These are phyloP conservation scores for Montipora capitata DNA, from an alignment of 92 coral and sea anemone genomes.

Conservation along the genomic window DNA sequence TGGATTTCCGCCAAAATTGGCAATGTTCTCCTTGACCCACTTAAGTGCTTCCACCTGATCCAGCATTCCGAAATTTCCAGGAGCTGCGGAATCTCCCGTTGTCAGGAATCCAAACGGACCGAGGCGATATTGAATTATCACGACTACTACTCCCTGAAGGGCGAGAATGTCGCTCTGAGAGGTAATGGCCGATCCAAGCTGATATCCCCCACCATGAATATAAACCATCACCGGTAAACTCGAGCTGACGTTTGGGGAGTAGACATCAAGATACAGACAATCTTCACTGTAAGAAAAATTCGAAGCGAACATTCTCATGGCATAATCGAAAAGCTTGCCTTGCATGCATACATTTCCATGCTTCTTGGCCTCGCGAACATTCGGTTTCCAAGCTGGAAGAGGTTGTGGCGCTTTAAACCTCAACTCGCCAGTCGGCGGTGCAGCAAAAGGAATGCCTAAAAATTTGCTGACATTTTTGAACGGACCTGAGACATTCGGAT, in stretches of 20 bases:
- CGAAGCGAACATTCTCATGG: neutral
- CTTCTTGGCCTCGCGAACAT: slow-evolving; percentile 35
- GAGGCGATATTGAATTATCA: slow-evolving; percentile 71
- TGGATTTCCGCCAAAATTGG: slow-evolving; percentile 84
- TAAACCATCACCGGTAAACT: slow-evolving; percentile 72
- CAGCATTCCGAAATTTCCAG: slow-evolving; percentile 86
- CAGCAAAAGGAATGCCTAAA: slow-evolving; percentile 39
- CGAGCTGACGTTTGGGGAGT: slow-evolving; percentile 28
- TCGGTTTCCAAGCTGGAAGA: slow-evolving; percentile 53
- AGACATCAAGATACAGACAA: slow-evolving; percentile 66
- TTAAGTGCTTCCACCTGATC: slow-evolving; percentile 86
- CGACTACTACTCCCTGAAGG: slow-evolving; percentile 69
- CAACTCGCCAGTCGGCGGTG: slow-evolving; percentile 57
- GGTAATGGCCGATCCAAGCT: slow-evolving; percentile 1
- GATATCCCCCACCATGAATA: slow-evolving; percentile 69
- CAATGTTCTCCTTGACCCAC: slow-evolving; percentile 80
- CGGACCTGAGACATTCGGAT: slow-evolving; percentile 18
- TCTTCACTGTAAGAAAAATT: slow-evolving; percentile 44
- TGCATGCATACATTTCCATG: slow-evolving; percentile 75
- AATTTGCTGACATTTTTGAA: slow-evolving; percentile 50
- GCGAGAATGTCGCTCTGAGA: slow-evolving; percentile 43
- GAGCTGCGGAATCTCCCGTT: slow-evolving; percentile 68
- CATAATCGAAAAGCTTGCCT: neutral
- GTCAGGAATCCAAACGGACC: slow-evolving; percentile 72
- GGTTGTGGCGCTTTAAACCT: slow-evolving; percentile 71